Evolutionary conservation across 2,888 invertebrate genomes (phyloP).

Genomic region (Chloroclystis v-ata): DNA sequence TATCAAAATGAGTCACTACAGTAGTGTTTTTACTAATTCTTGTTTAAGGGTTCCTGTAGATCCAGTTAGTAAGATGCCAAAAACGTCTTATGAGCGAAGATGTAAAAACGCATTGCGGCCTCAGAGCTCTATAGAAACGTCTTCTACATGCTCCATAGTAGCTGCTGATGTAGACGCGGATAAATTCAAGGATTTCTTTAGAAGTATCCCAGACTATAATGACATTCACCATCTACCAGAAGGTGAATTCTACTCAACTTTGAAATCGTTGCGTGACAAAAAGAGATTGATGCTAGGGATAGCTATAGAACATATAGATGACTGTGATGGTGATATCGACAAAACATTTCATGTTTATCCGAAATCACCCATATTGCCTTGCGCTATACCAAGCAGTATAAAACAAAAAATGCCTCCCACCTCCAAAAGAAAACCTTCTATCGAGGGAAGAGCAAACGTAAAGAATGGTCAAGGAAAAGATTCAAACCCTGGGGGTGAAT

Average conservation of each 20-base stretch:
- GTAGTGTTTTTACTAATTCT: conserved; percentile 83
- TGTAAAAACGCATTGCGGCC: conserved; percentile 30
- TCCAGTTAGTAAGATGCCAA: conserved; percentile 84
- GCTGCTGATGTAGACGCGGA: conserved; percentile 68
- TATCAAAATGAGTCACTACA: conserved; percentile 65
- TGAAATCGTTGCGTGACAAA: conserved; percentile 82
- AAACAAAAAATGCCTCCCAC: conserved; percentile 27
- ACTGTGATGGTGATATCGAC: conserved; percentile 38
- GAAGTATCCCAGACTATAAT: conserved; percentile 88
- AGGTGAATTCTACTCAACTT: conserved; percentile 84
- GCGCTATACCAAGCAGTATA: conserved; percentile 25
- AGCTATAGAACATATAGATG: conserved; percentile 50
- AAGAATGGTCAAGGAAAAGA: conserved; percentile 28
- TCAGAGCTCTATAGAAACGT: conserved; percentile 52
- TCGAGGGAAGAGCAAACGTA: conserved; percentile 31
- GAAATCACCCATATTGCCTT: conserved; percentile 31
- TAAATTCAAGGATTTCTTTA: conserved; percentile 84
- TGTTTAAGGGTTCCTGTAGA: conserved; percentile 85
- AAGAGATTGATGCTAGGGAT: conserved; percentile 74
- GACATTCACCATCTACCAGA: conserved; percentile 86
- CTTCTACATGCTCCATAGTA: conserved; percentile 50
- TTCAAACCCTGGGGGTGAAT: conserved; percentile 21
- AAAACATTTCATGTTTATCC: conserved; percentile 32
- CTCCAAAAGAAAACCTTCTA: conserved; percentile 34
- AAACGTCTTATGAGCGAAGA: conserved; percentile 82